phyloP scores from a whole-genome alignment of 2,888 invertebrate genomes.

The Microplitis deprimator region DNA sequence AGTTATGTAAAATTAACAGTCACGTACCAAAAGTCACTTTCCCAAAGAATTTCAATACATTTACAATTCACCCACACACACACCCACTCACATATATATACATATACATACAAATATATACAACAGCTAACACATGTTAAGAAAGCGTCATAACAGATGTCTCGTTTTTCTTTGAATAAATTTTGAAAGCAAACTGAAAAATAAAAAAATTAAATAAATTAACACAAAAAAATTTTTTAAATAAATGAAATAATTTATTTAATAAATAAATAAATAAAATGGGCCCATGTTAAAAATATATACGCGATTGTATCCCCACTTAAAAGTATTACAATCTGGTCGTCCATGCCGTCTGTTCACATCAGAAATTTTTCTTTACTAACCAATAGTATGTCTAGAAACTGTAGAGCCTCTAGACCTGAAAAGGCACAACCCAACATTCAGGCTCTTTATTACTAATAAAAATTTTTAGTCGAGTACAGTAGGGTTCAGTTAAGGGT shows the following conservation, averaged over 20 bases:
- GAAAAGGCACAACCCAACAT: too few species aligned
- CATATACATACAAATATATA: background rate
- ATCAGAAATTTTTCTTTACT: background rate
- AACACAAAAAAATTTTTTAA: background rate
- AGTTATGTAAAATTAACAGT: slow-evolving; percentile 63
- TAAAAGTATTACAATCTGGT: slow-evolving; percentile 36
- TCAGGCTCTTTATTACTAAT: too few species aligned
- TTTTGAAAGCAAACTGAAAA: too few species aligned
- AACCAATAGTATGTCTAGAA: too few species aligned
- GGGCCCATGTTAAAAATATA: slow-evolving; percentile 3
- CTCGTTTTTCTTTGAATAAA: background rate
- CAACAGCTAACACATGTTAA: background rate
- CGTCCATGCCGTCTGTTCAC: slow-evolving; percentile 51
- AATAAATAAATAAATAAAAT: background rate
- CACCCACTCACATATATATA: background rate
- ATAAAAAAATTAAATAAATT: background rate
- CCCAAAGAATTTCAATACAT: slow-evolving; percentile 46
- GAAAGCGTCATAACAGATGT: background rate
- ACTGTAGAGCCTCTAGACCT: too few species aligned
- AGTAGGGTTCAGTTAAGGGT: too few species aligned
- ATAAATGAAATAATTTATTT: background rate
- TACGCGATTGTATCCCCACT: slow-evolving; percentile 20
- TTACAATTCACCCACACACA: slow-evolving; percentile 9
- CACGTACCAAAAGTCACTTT: slow-evolving; percentile 63
- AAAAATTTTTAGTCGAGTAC: too few species aligned